Evolutionary conservation across 2,888 invertebrate genomes (phyloP).

Genomic region (Plutella xylostella): DNA sequence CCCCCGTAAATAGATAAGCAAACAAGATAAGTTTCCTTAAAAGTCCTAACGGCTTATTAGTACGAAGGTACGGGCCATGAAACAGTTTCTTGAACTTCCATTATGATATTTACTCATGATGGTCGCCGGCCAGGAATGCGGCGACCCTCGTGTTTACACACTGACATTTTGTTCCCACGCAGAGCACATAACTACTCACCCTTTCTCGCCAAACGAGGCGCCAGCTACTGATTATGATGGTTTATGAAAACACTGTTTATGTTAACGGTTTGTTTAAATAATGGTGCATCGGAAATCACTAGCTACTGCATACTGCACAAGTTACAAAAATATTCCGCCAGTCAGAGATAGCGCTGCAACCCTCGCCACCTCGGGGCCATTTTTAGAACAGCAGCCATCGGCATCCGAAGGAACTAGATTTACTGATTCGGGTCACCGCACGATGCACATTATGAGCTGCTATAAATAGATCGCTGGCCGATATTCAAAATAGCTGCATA

Average conservation of each 20-base stretch:
- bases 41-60: not conserved
- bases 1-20: too few relatives aligned
- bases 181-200: not conserved
- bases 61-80: not conserved
- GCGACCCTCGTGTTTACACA: constrained; percentile 33
- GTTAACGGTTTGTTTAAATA: too few relatives aligned
- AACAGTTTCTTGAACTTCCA: not conserved
- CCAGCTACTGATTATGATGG: constrained; percentile 36
- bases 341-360: not conserved
- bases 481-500: too few relatives aligned
- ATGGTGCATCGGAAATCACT: too few relatives aligned
- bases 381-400: not conserved
- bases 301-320: not conserved
- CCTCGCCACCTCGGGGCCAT: not conserved
- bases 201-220: constrained; percentile 1
- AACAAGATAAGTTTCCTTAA: too few relatives aligned
- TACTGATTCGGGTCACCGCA: not conserved
- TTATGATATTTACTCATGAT: not conserved
- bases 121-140: constrained; percentile 21
- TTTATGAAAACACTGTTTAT: constrained; percentile 40
- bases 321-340: not conserved
- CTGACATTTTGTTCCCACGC: constrained; percentile 51
- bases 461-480: constrained; percentile 2
- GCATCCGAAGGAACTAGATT: not conserved
- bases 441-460: not conserved